Base-by-base conservation (phyloP, 2,113 vertebrate genomes). In the Neomonachus schauinslandi region DNA sequence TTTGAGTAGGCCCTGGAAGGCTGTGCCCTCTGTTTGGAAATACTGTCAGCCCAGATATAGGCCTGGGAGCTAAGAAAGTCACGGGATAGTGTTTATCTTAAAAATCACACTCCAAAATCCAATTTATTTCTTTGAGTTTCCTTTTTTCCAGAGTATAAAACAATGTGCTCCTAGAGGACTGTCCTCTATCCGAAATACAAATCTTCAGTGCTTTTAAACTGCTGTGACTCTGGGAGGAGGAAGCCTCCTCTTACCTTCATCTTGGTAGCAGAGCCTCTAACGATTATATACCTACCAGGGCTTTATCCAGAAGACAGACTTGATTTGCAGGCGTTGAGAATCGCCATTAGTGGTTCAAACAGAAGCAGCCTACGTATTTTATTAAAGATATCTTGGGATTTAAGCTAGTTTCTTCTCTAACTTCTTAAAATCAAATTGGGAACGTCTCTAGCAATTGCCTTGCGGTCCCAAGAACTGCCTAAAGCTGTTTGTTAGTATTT, bases 341-440 rank as follows among this genome's bases (percentile, higher is more conserved):
- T 67, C 65, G 26, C 46, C 53, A 61, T 65, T 67, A 53, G 89
- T 46, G 36, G 46, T 76, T 63, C 15, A 87, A 86, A 93, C 79
- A 93, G 87, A 93, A 94, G 65, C 46, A 81, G 2, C 28, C 42
- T 69, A 71, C 77, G 8, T 95, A 92, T 96, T 95, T 90, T 69
- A 87, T 93, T 74, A 22, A 77, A 31, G 82, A 4, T 69, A 49
- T 26, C 76, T 89, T 81, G 79, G 59, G 98, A 87, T 86, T 95
- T 93, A 63, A 91, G 67, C 49, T 82, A 21, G 6, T 83, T 84
- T 92, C 39, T 96, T 81, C 46, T 95, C 49, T 69, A 42, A 46
- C 72, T 90, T 80, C 85, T 57, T 77, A 61, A 69, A 63, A 57
- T 59, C 57, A 76, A 74, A 91, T 91, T 93, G 55, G 39, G 28